Conservation (phyloP, 2,113 vertebrate species). For the Tauraco erythrolophus region DNA sequence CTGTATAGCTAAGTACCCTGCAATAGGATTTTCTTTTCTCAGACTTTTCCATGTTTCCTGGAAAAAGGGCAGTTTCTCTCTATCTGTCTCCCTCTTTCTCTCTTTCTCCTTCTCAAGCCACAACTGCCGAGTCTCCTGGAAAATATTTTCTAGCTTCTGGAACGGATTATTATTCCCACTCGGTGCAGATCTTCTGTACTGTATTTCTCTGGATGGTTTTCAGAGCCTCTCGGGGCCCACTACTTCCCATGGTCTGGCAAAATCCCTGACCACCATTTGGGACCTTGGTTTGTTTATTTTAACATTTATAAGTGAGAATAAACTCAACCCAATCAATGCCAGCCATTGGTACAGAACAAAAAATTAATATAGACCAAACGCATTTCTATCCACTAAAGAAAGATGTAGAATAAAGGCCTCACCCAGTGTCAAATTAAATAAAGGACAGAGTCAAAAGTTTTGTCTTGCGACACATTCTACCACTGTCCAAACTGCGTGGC, state of each 20-base stretch:
- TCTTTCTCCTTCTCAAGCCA: slow-evolving; percentile 47
- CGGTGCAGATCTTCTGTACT: slow-evolving; percentile 24
- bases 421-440: slow-evolving; percentile 31
- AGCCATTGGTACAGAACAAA: slow-evolving; percentile 42
- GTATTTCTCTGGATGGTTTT: slow-evolving; percentile 58
- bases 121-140: slow-evolving; percentile 59
- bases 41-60: background rate
- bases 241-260: slow-evolving; percentile 59
- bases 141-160: slow-evolving; percentile 69
- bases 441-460: slow-evolving; percentile 28
- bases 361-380: slow-evolving; percentile 12
- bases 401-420: slow-evolving; percentile 24
- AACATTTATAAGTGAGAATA: slow-evolving; percentile 47
- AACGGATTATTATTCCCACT: slow-evolving; percentile 50
- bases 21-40: background rate
- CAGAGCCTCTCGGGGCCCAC: slow-evolving; percentile 17
- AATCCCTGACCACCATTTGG: slow-evolving; percentile 52
- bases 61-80: background rate
- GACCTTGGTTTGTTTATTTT: slow-evolving; percentile 57
- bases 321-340: background rate
- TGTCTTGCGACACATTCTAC: slow-evolving; percentile 1
- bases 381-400: slow-evolving; percentile 18
- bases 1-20: background rate
- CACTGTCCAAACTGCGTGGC: slow-evolving; percentile 16
- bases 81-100: background rate